Evolutionary conservation across 2,888 invertebrate species (phyloP), one percentile per base, ranked within the genome.

Genomic region (Stenotaenia linearis): DNA sequence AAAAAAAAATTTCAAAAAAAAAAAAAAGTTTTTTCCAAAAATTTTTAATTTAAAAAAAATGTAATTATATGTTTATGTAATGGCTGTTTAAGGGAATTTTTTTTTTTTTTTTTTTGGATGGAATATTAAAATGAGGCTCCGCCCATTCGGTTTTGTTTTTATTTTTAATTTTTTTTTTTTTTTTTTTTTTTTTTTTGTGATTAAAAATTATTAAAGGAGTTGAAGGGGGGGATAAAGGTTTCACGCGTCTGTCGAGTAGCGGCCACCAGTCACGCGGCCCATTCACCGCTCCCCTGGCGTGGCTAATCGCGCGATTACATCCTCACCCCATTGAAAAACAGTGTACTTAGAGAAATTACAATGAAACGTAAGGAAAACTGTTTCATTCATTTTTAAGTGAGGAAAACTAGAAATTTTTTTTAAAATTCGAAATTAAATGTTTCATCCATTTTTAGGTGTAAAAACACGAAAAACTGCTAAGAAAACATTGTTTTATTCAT

Each of bases 231-330:
- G 25, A 61, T 25, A 61, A 61, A 56, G 23, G 9, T 61, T 61
- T 61, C 61, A 61, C 61, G 61, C 61, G 61, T 61, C 61, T 23
- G 61, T 61, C 61, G 61, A 61, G 61, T 61, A 61, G 61, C 61
- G 61, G 61, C 61, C 61, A 61, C 61, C 61, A 61, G 61, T 61
- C 61, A 61, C 61, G 61, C 61, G 61, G 61, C 61, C 61, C 61
- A 61, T 61, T 61, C 61, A 61, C 61, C 9, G 23, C 61, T 61
- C 61, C 61, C 61, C 15, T 61, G 61, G 61, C 61, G 61, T 61
- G 61, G 9, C 61, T 61, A 61, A 61, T 61, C 61, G 61, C 61
- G 7, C 28, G 61, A 61, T 61, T 61, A 61, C 23, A 61, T 61
- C 61, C 25, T 28, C 61, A 61, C 25, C 28, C 23, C 3, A 61